A percentile compares a stretch with the other conserved stretches of the same genome.
Conservation (phyloP, 2,113 vertebrate species). For the Caloenas nicobarica region DNA sequence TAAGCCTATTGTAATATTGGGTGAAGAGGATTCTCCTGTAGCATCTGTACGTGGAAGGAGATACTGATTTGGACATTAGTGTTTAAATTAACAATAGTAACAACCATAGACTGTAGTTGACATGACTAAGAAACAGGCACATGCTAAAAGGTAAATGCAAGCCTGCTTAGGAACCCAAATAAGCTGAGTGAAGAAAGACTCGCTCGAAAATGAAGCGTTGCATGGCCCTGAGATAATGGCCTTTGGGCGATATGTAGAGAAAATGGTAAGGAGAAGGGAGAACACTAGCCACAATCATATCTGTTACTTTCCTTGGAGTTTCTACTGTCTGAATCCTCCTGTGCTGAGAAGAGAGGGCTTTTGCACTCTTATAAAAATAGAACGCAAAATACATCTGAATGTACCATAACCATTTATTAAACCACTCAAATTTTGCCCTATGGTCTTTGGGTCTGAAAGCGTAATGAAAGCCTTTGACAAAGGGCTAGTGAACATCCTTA, state of each 20-base stretch:
- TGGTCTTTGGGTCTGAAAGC: not conserved
- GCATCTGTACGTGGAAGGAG: not conserved
- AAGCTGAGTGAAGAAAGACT: not conserved
- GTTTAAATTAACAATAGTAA: not conserved
- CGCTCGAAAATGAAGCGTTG: not conserved
- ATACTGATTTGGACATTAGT: not conserved
- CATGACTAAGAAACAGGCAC: not conserved
- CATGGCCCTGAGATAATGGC: not conserved
- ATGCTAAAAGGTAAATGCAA: not conserved
- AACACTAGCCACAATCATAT: not conserved
- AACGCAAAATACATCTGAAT: not conserved
- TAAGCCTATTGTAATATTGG: not conserved
- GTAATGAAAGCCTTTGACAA: not conserved
- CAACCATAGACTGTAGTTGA: not conserved
- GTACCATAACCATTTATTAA: not conserved
- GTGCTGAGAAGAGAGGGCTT: not conserved
- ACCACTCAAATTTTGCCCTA: not conserved
- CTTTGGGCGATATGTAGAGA: accelerated
- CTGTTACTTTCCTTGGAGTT: not conserved
- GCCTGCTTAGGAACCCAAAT: not conserved
- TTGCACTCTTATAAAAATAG: not conserved
- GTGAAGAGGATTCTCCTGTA: not conserved
- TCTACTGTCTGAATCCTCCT: not conserved
- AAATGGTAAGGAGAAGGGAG: not conserved
- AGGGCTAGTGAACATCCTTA: not conserved